phyloP scores from a whole-genome alignment of 2,797 vertebrate genomes.

The Podargus strigoides region DNA sequence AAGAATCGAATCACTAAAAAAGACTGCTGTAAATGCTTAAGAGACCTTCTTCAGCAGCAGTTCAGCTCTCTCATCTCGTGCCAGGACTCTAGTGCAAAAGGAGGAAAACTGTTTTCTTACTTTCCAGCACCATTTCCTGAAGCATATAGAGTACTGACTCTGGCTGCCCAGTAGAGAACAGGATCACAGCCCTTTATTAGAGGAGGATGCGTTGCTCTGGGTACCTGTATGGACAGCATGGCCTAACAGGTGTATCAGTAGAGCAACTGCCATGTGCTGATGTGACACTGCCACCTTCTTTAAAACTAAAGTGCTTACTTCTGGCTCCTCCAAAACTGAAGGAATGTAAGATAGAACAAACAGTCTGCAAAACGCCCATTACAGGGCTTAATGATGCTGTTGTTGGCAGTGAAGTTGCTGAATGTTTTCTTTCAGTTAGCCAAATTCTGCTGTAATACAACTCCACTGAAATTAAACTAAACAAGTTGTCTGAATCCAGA shows the following conservation, averaged over 20 bases:
- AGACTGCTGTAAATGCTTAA: neutral
- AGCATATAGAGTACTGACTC: neutral
- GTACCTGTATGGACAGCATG: fast-evolving
- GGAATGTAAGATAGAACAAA: neutral
- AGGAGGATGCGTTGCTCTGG: neutral
- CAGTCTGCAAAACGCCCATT: neutral
- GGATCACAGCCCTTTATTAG: neutral
- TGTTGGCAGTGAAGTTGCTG: slow-evolving; percentile 11
- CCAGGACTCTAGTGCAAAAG: neutral
- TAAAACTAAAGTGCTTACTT: neutral
- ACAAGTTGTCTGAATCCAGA: neutral
- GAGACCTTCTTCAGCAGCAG: neutral
- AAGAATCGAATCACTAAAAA: neutral
- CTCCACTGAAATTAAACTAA: neutral
- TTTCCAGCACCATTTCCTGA: neutral
- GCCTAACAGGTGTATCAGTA: neutral
- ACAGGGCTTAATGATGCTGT: neutral
- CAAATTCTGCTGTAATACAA: neutral
- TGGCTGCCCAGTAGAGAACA: neutral
- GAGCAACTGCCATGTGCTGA: neutral
- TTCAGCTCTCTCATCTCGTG: neutral
- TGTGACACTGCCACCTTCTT: neutral
- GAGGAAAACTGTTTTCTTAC: neutral
- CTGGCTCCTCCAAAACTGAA: neutral
- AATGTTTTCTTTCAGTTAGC: slow-evolving; percentile 4